Base-by-base conservation (phyloP, 2,797 vertebrate species). In the Rhinichthys osculus region DNA sequence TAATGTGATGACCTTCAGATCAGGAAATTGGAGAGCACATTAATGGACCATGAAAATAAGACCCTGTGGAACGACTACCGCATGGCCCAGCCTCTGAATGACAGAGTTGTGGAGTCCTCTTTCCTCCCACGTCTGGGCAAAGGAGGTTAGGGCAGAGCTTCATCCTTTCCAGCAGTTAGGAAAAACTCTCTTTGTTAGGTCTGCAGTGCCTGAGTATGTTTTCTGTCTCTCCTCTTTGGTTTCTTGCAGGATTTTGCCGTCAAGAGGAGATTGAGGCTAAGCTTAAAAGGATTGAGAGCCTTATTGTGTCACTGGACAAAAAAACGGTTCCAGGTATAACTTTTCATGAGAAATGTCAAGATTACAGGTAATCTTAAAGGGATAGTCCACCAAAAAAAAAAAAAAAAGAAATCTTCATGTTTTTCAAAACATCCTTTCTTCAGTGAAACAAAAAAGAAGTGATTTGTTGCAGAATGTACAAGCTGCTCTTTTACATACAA, bases 31-130 rank as follows among this genome's bases (percentile, higher is more conserved):
- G 97, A 98, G 92, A 96, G 90, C 64, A 94, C 97, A 3, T 78
- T 99, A 81, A 91, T 97, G 94, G 96, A 97, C 90, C 87, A 93
- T 50, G 70, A 96, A 1, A 97, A 98, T 90, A 90, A 93, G 70
- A 97, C 96, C 0, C 88, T 99, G 77, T 96, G 93, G 88, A 97
- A 97, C 0, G 95, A 96, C 83, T 98, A 98, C 92, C 96, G 98
- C 57, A 95, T 90, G 0, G 92, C 92, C 5, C 97, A 99, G 92
- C 95, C 96, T 13, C 96, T 99, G 85, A 94, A 96, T 6, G 79
- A 92, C 79, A 93, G 98, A 0, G 90, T 95, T 52, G 96, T 99
- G 40, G 93, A 97, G 87, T 93, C 97, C 0, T 99, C 96, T 47
- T 98, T 99, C 93, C 80, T 82, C 8, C 90, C 93, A 11, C 90